These are phyloP conservation scores for Nemotelus nigrinus DNA, from an alignment of 2,888 invertebrate genomes.

Conservation along the genomic window DNA sequence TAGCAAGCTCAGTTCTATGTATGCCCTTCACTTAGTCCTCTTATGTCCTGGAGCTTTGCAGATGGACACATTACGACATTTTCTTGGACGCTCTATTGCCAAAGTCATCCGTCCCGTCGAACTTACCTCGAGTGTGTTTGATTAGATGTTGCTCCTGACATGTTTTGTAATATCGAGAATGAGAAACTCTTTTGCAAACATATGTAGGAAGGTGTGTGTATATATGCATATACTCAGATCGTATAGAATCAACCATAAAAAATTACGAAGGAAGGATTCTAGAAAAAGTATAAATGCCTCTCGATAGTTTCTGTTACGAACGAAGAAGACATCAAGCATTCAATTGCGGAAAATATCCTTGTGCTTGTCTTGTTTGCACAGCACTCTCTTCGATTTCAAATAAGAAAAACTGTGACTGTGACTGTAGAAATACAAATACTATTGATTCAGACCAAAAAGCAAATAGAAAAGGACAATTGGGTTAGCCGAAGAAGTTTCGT, in stretches of 20 bases:
- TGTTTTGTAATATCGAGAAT: slow-evolving; percentile 6
- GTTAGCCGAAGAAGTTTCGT: slow-evolving; percentile 6
- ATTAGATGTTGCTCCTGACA: slow-evolving; percentile 35
- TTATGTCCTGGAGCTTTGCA: slow-evolving; percentile 2
- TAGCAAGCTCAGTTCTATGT: not conserved
- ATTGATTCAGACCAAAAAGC: slow-evolving; percentile 26
- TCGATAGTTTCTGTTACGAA: not conserved
- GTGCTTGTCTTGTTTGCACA: slow-evolving; percentile 47
- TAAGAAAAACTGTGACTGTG: not conserved
- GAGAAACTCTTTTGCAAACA: not conserved
- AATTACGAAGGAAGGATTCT: slow-evolving; percentile 16
- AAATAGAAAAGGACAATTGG: slow-evolving; percentile 35
- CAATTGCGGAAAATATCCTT: slow-evolving; percentile 47
- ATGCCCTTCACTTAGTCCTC: slow-evolving; percentile 21
- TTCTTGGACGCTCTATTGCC: slow-evolving; percentile 13
- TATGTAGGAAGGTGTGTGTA: not conserved
- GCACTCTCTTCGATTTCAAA: slow-evolving; percentile 16
- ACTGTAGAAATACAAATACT: slow-evolving; percentile 17
- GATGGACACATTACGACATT: slow-evolving; percentile 28
- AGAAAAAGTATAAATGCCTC: not conserved
- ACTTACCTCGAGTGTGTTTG: slow-evolving; percentile 35
- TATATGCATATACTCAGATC: slow-evolving; percentile 9
- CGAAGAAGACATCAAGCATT: slow-evolving; percentile 45
- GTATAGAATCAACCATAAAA: slow-evolving; percentile 16
- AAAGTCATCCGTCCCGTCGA: not conserved